phyloP scores from a whole-genome alignment of 2,113 vertebrate species.

The Apistogramma diplotaenia region DNA sequence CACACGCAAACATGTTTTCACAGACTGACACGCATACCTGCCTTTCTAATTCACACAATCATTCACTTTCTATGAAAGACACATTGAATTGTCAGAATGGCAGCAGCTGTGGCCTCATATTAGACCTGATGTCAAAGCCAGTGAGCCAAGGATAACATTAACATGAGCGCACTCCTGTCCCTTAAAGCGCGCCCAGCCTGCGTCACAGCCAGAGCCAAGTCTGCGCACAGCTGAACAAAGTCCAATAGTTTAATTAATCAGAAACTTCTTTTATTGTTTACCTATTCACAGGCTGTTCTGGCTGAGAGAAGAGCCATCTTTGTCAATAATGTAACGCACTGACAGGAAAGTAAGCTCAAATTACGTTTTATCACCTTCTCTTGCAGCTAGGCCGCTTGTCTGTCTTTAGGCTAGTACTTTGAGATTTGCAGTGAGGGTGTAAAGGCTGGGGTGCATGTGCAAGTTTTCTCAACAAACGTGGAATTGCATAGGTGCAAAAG shows the following conservation, averaged over 20 bases:
- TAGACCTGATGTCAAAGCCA: slow-evolving; percentile 55
- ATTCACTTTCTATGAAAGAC: slow-evolving; percentile 43
- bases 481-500: slow-evolving; percentile 70
- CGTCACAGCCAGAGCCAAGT: slow-evolving; percentile 20
- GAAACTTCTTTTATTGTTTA: slow-evolving; percentile 46
- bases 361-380: slow-evolving; percentile 40
- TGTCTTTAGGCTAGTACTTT: slow-evolving; percentile 4
- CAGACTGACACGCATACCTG: slow-evolving; percentile 19
- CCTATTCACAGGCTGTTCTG: slow-evolving; percentile 31
- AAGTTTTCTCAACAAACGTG: slow-evolving; percentile 63
- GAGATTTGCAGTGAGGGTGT: neutral
- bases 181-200: slow-evolving; percentile 45
- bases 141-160: slow-evolving; percentile 62
- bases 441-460: neutral
- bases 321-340: slow-evolving; percentile 35
- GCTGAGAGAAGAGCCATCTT: slow-evolving; percentile 22
- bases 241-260: slow-evolving; percentile 43
- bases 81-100: slow-evolving; percentile 58
- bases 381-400: slow-evolving; percentile 1
- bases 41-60: slow-evolving; percentile 48
- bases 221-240: slow-evolving; percentile 1
- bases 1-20: slow-evolving; percentile 2
- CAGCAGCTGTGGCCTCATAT: slow-evolving; percentile 56
- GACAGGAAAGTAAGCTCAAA: slow-evolving; percentile 43
- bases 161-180: slow-evolving; percentile 48